Evolutionary conservation across 2,888 invertebrate genomes (phyloP), one percentile per base, ranked within the genome.

Genomic region (Caenorhabditis angaria): DNA sequence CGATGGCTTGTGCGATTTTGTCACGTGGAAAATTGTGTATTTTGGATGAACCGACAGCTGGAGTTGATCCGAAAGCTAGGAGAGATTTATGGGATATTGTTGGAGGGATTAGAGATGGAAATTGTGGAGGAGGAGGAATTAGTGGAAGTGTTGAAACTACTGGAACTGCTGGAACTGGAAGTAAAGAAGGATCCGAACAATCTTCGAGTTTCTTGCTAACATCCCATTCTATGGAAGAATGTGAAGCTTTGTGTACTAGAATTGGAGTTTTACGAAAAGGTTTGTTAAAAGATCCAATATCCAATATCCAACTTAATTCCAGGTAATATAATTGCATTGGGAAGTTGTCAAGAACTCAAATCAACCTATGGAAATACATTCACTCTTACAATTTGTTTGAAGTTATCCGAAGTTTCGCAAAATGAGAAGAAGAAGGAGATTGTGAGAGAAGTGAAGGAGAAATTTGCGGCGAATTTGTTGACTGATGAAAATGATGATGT

Each of bases 1-100:
- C 93, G 78, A 91, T 93, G 12, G 93, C 93, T 47, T 90, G 93
- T 77, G 93, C 94, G 0, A 90, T 94, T 69, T 91, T 92, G 88
- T 92, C 92, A 25, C 90, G 92, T 70, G 91, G 92, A 20, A 89
- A 90, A 41, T 90, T 93, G 2, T 91, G 93, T 68, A 90, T 93
- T 73, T 88, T 94, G 88, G 81, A 81, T 61, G 83, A 84, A 51
- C 85, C 85, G 22, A 80, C 80, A 5, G 82, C 85, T 14, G 85
- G 92, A 35, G 90, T 89, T 88, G 89, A 90, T 84, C 92, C 92
- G 0, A 90, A 80, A 70, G 91, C 93, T 0, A 90, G 93, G 77
- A 85, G 91, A 53, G 91, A 91, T 82, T 86, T 91, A 51, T 91
- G 91, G 81, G 68, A 71, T 25, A 50, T 82, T 51, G 28, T 82